A percentile compares a stretch with the other conserved stretches of the same genome.
Evolutionary conservation across 1,140 invertebrate genomes (phyloP).

Genomic region (Habropoda laboriosa): DNA sequence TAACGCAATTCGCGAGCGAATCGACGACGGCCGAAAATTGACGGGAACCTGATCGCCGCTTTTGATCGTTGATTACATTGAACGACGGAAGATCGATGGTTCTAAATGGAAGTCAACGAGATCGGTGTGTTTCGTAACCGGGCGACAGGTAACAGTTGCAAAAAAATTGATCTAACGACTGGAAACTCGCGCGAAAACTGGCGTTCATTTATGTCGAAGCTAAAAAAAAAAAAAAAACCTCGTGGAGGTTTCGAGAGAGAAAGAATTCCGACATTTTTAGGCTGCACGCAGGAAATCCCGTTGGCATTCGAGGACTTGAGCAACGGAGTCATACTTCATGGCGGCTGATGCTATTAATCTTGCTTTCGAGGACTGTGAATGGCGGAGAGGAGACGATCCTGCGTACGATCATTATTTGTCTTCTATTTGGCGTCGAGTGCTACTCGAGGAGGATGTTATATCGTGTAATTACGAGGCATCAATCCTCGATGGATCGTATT

Average conservation of each 20-base stretch:
- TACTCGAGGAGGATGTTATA: background rate
- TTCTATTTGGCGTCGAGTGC: background rate
- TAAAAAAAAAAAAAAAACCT: too few relatives aligned
- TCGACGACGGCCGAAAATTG: background rate
- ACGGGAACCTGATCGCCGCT: background rate
- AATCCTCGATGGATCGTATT: conserved; percentile 1
- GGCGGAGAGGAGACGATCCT: background rate
- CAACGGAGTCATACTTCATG: background rate
- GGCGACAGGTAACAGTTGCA: background rate
- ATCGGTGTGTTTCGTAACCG: background rate
- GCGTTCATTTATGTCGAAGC: too few relatives aligned
- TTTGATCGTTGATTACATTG: background rate
- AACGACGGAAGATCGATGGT: background rate
- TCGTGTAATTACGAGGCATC: conserved; percentile 12
- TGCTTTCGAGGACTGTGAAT: background rate
- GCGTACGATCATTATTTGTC: background rate
- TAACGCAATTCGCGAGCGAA: background rate
- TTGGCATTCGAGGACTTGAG: background rate
- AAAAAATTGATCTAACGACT: background rate
- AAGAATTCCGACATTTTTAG: background rate
- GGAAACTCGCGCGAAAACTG: too few relatives aligned
- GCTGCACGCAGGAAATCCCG: background rate
- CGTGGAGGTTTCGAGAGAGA: background rate
- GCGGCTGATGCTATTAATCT: background rate
- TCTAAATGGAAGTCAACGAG: background rate